phyloP scores from a whole-genome alignment of 1,140 invertebrate genomes.

The Drosophila aff. region DNA sequence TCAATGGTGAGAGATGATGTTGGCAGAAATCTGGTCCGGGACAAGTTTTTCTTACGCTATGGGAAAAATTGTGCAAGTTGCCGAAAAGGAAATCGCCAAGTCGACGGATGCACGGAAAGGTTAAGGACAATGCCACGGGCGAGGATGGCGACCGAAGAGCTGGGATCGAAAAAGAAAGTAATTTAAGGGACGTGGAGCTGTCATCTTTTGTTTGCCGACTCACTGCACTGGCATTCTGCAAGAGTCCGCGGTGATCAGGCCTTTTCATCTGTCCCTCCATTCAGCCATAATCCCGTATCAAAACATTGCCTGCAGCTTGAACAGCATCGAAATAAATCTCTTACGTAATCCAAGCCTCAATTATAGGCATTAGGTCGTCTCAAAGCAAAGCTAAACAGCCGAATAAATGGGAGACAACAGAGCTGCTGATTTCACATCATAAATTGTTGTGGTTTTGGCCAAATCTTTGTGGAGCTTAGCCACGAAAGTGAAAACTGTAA shows the following conservation, averaged over 20 bases:
- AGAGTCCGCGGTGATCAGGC: constrained; percentile 1
- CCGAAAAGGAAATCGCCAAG: constrained; percentile 58
- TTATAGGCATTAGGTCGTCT: constrained; percentile 73
- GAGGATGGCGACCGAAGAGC: neutral
- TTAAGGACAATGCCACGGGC: constrained; percentile 60
- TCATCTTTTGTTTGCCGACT: constrained; percentile 12
- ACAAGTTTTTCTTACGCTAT: constrained; percentile 59
- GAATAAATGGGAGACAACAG: constrained; percentile 40
- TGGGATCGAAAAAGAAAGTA: constrained; percentile 5
- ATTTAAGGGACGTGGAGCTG: constrained; percentile 2
- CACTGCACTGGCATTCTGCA: constrained; percentile 1
- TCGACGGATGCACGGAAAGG: constrained; percentile 61
- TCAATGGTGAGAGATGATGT: constrained; percentile 59
- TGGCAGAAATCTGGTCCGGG: constrained; percentile 57
- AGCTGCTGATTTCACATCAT: constrained; percentile 64
- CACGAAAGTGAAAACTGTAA: constrained; percentile 71
- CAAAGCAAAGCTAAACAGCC: constrained; percentile 45
- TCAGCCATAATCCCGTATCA: constrained; percentile 30
- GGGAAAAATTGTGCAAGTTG: constrained; percentile 56
- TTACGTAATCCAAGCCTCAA: constrained; percentile 63
- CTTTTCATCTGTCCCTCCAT: constrained; percentile 13
- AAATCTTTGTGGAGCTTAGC: constrained; percentile 40
- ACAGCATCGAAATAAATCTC: constrained; percentile 47
- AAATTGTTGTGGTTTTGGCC: constrained; percentile 66
- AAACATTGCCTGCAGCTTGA: constrained; percentile 39